These are phyloP conservation scores for Ammodytes marinus DNA, from an alignment of 2,113 vertebrate species.

Conservation along the genomic window DNA sequence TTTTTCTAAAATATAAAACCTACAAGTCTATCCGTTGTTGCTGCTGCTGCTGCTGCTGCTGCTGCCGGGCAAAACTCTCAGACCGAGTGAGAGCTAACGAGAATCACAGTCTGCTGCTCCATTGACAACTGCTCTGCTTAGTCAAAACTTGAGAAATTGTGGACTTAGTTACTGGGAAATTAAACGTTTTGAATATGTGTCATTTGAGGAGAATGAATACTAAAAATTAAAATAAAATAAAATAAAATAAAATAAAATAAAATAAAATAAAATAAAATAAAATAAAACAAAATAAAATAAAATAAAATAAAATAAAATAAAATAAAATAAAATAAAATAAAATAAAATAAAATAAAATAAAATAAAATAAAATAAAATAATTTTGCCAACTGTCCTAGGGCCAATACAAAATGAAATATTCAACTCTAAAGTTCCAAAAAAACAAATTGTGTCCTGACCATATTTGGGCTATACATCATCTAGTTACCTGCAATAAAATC, in stretches of 20 bases:
- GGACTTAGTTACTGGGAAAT: background rate
- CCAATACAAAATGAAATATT: slow-evolving; percentile 7
- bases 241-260: background rate
- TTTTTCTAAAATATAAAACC: slow-evolving; percentile 10
- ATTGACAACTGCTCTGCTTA: slow-evolving; percentile 37
- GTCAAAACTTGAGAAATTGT: slow-evolving; percentile 33
- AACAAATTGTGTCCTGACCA: background rate
- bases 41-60: background rate
- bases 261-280: too few species aligned
- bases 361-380: background rate
- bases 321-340: too few species aligned
- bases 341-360: too few species aligned
- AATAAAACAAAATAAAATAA: too few species aligned
- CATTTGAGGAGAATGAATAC: slow-evolving; percentile 19
- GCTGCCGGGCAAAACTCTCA: slow-evolving; percentile 33
- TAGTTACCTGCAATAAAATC: slow-evolving; percentile 55
- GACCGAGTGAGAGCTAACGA: slow-evolving; percentile 38
- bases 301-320: too few species aligned
- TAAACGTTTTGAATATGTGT: slow-evolving; percentile 26
- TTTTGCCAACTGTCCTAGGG: background rate
- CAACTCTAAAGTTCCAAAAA: slow-evolving; percentile 34
- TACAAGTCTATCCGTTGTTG: slow-evolving; percentile 10
- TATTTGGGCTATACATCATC: slow-evolving; percentile 12
- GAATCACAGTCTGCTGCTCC: slow-evolving; percentile 36
- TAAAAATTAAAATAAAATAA: slow-evolving; percentile 4